phyloP scores from a whole-genome alignment of 2,113 vertebrate species.

The Cervus canadensis region DNA sequence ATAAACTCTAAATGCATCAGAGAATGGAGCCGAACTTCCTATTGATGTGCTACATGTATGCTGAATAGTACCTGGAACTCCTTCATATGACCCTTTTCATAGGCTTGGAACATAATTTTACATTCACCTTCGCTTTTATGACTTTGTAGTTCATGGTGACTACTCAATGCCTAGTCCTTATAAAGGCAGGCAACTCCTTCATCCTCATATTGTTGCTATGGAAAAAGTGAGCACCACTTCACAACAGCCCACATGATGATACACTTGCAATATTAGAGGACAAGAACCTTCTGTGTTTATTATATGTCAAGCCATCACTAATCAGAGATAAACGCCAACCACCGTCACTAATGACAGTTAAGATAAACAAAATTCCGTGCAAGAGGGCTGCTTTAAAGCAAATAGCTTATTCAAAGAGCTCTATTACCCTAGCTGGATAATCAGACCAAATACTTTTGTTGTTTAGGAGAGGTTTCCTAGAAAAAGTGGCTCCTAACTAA shows the following conservation, averaged over 20 bases:
- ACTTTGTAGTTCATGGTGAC: background rate
- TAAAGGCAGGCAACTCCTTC: background rate
- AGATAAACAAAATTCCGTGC: background rate
- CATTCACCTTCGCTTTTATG: constrained; percentile 18
- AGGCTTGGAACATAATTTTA: constrained; percentile 13
- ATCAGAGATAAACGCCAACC: background rate
- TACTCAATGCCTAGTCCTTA: background rate
- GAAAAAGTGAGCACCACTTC: background rate
- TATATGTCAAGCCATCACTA: background rate
- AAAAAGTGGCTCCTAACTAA: background rate
- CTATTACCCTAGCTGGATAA: background rate
- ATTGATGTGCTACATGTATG: background rate
- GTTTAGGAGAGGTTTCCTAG: background rate
- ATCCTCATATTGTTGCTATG: background rate
- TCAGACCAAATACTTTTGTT: background rate
- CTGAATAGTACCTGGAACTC: background rate
- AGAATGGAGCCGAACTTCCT: background rate
- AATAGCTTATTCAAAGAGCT: background rate
- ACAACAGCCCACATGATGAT: background rate
- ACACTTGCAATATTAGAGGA: background rate
- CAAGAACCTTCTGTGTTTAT: background rate
- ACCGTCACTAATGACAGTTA: background rate
- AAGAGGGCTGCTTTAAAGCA: background rate
- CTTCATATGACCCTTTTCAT: background rate
- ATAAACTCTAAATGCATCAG: constrained; percentile 22